phyloP scores from a whole-genome alignment of 2,113 vertebrate species.

The Etheostoma spectabile region DNA sequence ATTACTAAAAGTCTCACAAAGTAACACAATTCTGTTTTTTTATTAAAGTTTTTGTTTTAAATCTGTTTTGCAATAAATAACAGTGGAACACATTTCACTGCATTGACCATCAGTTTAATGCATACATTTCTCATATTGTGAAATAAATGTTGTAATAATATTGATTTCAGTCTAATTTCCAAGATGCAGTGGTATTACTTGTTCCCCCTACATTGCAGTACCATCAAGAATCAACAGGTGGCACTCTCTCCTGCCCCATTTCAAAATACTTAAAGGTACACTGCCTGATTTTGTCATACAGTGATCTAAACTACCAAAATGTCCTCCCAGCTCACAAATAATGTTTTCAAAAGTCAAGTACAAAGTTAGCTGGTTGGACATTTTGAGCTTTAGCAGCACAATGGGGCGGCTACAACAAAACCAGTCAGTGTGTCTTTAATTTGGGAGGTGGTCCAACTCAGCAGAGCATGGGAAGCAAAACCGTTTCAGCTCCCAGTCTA shows the following conservation, averaged over 20 bases:
- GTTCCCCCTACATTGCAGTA: conserved; percentile 39
- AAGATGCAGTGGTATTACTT: neutral
- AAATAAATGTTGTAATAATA: neutral
- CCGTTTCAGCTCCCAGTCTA: neutral
- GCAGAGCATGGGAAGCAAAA: conserved; percentile 11
- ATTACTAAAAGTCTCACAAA: neutral
- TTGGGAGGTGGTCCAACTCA: conserved; percentile 14
- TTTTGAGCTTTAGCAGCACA: neutral
- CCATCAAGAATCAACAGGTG: conserved; percentile 64
- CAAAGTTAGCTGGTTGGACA: conserved; percentile 18
- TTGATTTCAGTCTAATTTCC: neutral
- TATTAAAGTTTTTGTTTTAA: neutral
- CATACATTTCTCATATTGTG: neutral
- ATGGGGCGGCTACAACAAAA: neutral
- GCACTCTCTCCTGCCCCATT: conserved; percentile 50
- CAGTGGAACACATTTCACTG: neutral
- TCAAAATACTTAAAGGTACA: neutral
- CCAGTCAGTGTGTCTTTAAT: conserved; percentile 28
- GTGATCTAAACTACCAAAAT: neutral
- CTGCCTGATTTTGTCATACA: neutral
- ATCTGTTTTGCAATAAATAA: neutral
- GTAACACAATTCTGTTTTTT: neutral
- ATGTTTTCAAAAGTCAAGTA: conserved; percentile 3
- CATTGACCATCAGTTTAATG: neutral
- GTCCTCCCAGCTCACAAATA: neutral